Conservation (phyloP, 2,888 invertebrate genomes). For the Ochlodes sylvanus region DNA sequence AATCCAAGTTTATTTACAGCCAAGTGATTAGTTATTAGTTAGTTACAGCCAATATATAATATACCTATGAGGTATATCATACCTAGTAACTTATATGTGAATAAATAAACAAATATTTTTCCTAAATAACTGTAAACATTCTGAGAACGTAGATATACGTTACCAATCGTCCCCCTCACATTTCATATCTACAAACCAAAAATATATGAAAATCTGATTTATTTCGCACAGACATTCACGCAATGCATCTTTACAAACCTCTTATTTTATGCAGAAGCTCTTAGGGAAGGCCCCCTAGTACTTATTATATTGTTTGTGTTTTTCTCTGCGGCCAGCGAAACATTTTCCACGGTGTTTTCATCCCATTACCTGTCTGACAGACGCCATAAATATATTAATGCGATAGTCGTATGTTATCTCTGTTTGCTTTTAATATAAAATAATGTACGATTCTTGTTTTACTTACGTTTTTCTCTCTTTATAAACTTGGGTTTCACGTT, state of each 20-base stretch:
- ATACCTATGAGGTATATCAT: too few species aligned
- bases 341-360: slow-evolving; percentile 77
- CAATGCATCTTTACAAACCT: slow-evolving; percentile 55
- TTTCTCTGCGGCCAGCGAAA: slow-evolving; percentile 66
- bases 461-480: background rate
- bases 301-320: slow-evolving; percentile 71
- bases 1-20: too few species aligned
- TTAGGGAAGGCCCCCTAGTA: slow-evolving; percentile 58
- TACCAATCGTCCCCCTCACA: slow-evolving; percentile 3
- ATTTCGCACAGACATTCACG: slow-evolving; percentile 57
- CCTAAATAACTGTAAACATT: background rate
- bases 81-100: too few species aligned
- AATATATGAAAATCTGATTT: slow-evolving; percentile 54
- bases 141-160: background rate
- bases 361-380: slow-evolving; percentile 82
- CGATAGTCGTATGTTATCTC: slow-evolving; percentile 65
- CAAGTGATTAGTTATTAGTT: too few species aligned
- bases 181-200: slow-evolving; percentile 25
- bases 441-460: slow-evolving; percentile 19
- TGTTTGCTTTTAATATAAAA: slow-evolving; percentile 49
- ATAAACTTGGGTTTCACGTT: too few species aligned
- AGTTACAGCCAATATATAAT: too few species aligned
- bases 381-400: slow-evolving; percentile 79
- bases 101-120: background rate
- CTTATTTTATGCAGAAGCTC: slow-evolving; percentile 67